Conservation (phyloP, 2,797 vertebrate genomes). For the Sebastes oblongus region DNA sequence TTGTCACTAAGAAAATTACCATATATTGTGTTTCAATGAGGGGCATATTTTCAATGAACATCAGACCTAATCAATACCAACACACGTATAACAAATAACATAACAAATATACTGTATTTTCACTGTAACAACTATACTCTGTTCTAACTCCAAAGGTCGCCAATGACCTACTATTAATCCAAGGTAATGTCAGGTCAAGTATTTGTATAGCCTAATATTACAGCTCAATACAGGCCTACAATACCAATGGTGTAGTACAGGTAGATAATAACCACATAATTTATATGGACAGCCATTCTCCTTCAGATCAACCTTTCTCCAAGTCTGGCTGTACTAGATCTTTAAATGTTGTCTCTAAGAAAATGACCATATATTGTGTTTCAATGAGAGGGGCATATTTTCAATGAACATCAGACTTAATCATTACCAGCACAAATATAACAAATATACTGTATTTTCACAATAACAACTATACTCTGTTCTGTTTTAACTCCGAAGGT, state of each 20-base stretch:
- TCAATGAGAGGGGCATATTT: background rate
- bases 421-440: background rate
- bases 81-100: too few relatives aligned
- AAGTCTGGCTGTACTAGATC: background rate
- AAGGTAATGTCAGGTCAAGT: background rate
- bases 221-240: background rate
- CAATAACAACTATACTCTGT: background rate
- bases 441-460: background rate
- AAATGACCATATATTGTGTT: background rate
- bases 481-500: background rate
- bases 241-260: background rate
- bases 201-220: background rate
- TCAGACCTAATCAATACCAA: background rate
- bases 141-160: background rate
- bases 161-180: background rate
- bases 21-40: background rate
- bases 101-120: background rate
- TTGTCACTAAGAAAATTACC: background rate
- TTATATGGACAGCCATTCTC: conserved; percentile 3
- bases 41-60: too few relatives aligned
- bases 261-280: background rate
- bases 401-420: background rate
- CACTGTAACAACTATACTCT: background rate
- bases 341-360: background rate
- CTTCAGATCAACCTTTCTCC: background rate